phyloP scores from a whole-genome alignment of 2,888 invertebrate genomes.

The Galerucella pusilla region DNA sequence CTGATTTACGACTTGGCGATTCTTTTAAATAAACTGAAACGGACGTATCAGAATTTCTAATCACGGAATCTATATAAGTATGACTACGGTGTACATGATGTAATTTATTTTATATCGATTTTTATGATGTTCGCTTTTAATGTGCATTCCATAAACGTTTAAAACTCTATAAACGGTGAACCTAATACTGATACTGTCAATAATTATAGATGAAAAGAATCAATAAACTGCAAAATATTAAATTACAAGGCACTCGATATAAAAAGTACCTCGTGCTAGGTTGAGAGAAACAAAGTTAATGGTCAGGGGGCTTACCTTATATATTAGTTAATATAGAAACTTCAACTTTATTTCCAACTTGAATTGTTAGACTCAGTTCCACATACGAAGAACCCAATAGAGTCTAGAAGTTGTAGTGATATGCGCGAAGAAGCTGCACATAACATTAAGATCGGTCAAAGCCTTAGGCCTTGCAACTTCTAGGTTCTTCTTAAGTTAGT shows the following conservation, averaged over 20 bases:
- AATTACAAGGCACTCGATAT: conserved; percentile 41
- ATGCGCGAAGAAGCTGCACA: too few species aligned
- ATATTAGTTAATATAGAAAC: background rate
- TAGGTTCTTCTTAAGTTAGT: too few species aligned
- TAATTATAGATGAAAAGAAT: conserved; percentile 46
- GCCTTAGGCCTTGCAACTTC: too few species aligned
- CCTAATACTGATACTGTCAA: conserved; percentile 43
- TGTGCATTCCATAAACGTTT: conserved; percentile 27
- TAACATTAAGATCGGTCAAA: too few species aligned
- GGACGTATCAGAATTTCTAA: conserved; percentile 13
- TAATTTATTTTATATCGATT: conserved; percentile 35
- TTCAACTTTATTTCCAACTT: background rate
- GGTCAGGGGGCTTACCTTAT: conserved; percentile 23
- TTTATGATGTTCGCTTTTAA: conserved; percentile 27
- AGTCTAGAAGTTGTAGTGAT: too few species aligned
- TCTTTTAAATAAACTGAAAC: conserved; percentile 2
- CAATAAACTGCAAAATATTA: conserved; percentile 48
- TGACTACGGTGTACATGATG: conserved; percentile 28
- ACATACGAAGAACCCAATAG: too few species aligned
- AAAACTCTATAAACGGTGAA: conserved; percentile 36
- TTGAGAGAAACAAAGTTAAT: conserved; percentile 1
- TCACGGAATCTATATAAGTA: conserved; percentile 11
- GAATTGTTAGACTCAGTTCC: too few species aligned
- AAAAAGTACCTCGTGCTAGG: conserved; percentile 29
- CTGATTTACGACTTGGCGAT: background rate